Base-by-base conservation (phyloP, 1,140 invertebrate species). In the Calliphora vicina region DNA sequence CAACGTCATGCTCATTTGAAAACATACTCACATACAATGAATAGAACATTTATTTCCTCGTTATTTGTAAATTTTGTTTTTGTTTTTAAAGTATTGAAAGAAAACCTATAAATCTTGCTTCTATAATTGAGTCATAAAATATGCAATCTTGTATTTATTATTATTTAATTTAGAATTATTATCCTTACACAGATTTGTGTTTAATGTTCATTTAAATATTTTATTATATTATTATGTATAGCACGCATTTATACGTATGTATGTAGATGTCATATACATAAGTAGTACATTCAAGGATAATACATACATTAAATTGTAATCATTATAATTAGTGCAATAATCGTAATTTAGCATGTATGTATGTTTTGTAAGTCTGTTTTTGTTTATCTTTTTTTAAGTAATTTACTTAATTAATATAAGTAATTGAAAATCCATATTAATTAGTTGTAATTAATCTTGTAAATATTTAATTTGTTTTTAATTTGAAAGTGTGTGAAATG, bases 391-490 rank as follows among this genome's bases (percentile, higher is more conserved):
- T 35, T 35, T 35, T 35, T 8, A 35, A 35, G 10, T 35, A 35
- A 8, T 35, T 35, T 35, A 35, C 35, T 35, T 35, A 35, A 35
- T 35, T 35, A 35, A 35, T 35, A 23, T 43, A 78, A 4, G 71
- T 23, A 78, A 23, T 17, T 42, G 15, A 78, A 78, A 67, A 67
- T 67, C 57, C 20, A 67, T 67, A 67, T 67, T 67, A 67, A 67
- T 67, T 43, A 78, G n/a, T 43, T 43, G 35, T 43, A 78, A 78
- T 78, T 78, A 78, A 23, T 43, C 20, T 43, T 78, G 74, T 78
- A 78, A 43, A 78, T 78, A 78, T 27, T 15, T 74, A 15, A 15
- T 35, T 26, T 74, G 27, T 74, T 29, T 74, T 74, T 8, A 35
- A n/a, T 74, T 74, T 35, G 6, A 74, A 23, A 35, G 17, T 74